Percentiles rank a stretch among this genome's conserved stretches.
Evolutionary conservation across 2,888 invertebrate genomes (phyloP).

Genomic region (Electrophaes corylata): DNA sequence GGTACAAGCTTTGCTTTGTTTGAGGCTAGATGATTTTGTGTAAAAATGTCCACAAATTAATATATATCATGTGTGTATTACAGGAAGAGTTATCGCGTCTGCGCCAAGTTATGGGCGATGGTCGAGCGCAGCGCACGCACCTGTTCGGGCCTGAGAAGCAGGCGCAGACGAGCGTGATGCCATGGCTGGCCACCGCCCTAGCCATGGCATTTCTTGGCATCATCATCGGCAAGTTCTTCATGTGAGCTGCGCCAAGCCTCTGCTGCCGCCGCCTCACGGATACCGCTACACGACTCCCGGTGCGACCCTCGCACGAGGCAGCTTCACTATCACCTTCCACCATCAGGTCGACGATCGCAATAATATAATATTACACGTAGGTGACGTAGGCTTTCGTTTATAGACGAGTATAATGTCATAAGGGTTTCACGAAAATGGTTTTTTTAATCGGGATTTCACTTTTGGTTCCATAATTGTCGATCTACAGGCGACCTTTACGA

Average conservation of each 20-base stretch:
- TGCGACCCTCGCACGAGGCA: conserved; percentile 53
- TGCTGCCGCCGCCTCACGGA: conserved; percentile 61
- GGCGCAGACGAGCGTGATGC: conserved; percentile 83
- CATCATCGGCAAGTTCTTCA: conserved; percentile 91
- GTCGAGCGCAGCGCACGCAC: conserved; percentile 67
- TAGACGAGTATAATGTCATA: conserved; percentile 5
- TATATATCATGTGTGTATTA: conserved; percentile 1
- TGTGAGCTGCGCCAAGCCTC: conserved; percentile 81
- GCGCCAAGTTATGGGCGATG: conserved; percentile 75
- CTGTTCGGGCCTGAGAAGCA: conserved; percentile 83
- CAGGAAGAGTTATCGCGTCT: conserved; percentile 88
- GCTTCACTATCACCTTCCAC: conserved; percentile 46
- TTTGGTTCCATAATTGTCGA: conserved; percentile 5
- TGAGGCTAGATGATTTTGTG: no score
- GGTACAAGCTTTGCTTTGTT: no score
- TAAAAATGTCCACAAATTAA: not conserved
- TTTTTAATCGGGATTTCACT: not conserved
- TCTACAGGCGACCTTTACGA: conserved; percentile 1
- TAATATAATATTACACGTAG: conserved; percentile 9
- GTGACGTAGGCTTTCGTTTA: conserved; percentile 19
- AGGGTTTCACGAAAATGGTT: conserved; percentile 12
- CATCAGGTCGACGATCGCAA: conserved; percentile 34
- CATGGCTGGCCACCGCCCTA: conserved; percentile 87
- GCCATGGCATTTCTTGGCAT: conserved; percentile 89
- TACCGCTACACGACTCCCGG: conserved; percentile 58